A percentile compares a stretch with the other conserved stretches of the same genome.
phyloP scores from a whole-genome alignment of 1,140 invertebrate species.

The Ceratosolen solmsi region DNA sequence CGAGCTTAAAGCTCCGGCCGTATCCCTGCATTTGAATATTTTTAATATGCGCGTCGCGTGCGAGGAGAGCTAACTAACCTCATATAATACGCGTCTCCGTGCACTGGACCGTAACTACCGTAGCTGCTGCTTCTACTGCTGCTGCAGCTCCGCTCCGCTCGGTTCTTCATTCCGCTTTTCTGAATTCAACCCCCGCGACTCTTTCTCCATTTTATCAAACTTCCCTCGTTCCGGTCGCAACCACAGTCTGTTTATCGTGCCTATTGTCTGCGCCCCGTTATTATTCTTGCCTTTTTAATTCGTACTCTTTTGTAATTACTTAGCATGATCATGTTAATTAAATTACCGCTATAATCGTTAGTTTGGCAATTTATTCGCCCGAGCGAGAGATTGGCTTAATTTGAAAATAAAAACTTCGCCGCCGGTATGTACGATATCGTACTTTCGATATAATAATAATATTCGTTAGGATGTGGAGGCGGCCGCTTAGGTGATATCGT shows the following conservation, averaged over 20 bases:
- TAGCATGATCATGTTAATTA: background rate
- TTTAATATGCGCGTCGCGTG: constrained; percentile 67
- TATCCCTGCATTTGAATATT: constrained; percentile 69
- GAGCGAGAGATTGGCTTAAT: background rate
- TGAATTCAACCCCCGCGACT: background rate
- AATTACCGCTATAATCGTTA: background rate
- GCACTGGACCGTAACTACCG: constrained; percentile 9
- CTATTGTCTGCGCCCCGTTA: too few relatives aligned
- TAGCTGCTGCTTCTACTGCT: background rate
- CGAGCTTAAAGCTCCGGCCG: constrained; percentile 35
- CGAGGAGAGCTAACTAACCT: constrained; percentile 67
- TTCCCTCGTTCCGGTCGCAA: constrained; percentile 23
- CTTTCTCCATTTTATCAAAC: constrained; percentile 31
- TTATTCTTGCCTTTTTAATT: background rate
- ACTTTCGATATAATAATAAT: too few relatives aligned
- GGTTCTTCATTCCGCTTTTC: constrained; percentile 8
- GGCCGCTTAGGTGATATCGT: background rate
- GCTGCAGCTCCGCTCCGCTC: background rate
- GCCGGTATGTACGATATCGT: background rate
- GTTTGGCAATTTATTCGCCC: background rate
- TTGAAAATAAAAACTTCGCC: background rate
- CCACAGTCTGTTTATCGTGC: constrained; percentile 2
- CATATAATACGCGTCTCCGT: constrained; percentile 42
- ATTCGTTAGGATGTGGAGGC: background rate
- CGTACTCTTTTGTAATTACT: background rate